Conservation (phyloP, 2,797 vertebrate species). For the Sphenopsis melanotis region DNA sequence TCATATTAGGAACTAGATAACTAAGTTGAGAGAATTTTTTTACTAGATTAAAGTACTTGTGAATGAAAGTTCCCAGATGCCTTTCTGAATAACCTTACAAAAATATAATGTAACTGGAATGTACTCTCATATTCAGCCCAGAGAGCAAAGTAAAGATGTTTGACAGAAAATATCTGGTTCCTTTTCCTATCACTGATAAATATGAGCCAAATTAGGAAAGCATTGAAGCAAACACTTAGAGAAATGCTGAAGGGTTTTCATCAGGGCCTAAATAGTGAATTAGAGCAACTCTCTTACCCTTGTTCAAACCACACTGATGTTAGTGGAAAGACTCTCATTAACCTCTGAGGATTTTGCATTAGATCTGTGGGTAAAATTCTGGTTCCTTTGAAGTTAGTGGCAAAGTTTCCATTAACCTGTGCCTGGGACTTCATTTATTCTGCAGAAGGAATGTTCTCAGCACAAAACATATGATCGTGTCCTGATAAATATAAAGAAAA, state of each 20-base stretch:
- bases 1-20: background rate
- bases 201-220: background rate
- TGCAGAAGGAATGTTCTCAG: background rate
- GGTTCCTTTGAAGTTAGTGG: conserved; percentile 38
- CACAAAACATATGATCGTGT: background rate
- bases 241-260: background rate
- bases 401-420: conserved; percentile 44
- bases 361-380: conserved; percentile 3
- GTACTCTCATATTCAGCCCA: background rate
- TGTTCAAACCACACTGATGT: conserved; percentile 15
- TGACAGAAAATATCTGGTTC: background rate
- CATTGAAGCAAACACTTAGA: background rate
- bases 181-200: background rate
- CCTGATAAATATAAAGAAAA: conserved; percentile 30
- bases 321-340: conserved; percentile 33
- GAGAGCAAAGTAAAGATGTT: background rate
- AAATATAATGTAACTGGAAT: background rate
- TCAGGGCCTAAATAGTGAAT: background rate
- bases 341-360: conserved; percentile 39
- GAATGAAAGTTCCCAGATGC: background rate
- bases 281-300: conserved; percentile 1
- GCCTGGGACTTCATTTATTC: conserved; percentile 34
- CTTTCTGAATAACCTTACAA: background rate
- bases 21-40: background rate
- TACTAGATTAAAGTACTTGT: background rate